phyloP scores from a whole-genome alignment of 2,113 vertebrate species.

The Nestor notabilis region DNA sequence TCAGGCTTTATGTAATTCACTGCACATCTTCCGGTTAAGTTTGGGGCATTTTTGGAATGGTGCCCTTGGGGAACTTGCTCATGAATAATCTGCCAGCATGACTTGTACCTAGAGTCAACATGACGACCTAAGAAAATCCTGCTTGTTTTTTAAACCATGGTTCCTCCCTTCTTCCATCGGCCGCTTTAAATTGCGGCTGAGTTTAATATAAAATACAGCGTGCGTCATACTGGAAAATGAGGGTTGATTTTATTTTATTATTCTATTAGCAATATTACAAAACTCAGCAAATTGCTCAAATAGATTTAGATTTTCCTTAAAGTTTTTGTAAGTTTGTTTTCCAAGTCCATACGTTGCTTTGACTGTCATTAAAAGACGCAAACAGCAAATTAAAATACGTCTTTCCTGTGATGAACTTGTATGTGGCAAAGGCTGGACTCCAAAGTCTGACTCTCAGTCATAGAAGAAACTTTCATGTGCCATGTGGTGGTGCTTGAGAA shows the following conservation, averaged over 20 bases:
- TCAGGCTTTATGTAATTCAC: neutral
- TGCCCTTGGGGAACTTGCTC: neutral
- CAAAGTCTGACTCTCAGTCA: neutral
- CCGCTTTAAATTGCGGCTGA: neutral
- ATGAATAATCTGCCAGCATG: neutral
- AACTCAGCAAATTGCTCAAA: neutral
- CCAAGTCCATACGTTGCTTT: neutral
- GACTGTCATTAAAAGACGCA: neutral
- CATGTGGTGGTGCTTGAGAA: neutral
- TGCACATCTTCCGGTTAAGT: neutral
- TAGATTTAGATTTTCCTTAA: neutral
- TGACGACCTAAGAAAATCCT: neutral
- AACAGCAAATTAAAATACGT: neutral
- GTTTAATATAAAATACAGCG: neutral
- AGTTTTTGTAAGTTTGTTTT: constrained; percentile 34
- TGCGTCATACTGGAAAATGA: constrained; percentile 41
- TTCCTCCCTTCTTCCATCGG: neutral
- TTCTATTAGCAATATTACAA: constrained; percentile 31
- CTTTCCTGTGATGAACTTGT: neutral
- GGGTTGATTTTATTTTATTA: neutral
- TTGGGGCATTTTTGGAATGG: neutral
- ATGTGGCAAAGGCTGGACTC: neutral
- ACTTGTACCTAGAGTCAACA: constrained; percentile 7
- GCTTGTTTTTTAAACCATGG: neutral
- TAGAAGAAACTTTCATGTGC: neutral